These are phyloP conservation scores for Phalanger gymnotis DNA, from an alignment of 2,797 vertebrate species.

Conservation along the genomic window DNA sequence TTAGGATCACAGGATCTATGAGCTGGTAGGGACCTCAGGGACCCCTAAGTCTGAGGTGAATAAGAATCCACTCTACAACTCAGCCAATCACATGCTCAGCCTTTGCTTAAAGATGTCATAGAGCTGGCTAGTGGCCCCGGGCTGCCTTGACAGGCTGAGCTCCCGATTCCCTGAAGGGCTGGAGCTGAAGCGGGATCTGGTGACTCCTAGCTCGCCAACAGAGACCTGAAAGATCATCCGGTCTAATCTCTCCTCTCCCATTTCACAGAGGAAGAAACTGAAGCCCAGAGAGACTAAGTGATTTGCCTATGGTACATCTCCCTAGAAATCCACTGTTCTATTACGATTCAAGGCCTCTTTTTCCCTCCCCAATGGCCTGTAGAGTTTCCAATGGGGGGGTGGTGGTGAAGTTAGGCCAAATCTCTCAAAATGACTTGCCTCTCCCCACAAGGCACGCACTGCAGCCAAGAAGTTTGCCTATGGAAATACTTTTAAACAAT, in stretches of 20 bases:
- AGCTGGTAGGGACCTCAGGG: neutral
- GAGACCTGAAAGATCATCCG: neutral
- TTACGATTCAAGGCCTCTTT: neutral
- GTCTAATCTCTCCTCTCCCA: neutral
- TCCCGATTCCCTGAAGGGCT: neutral
- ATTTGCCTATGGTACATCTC: neutral
- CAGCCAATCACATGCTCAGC: no score
- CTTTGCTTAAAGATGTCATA: neutral
- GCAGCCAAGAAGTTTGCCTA: neutral
- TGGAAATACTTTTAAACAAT: neutral
- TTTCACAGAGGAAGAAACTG: neutral
- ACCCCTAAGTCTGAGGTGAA: no score
- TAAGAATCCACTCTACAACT: neutral
- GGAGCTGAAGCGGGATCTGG: neutral
- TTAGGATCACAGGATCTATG: neutral
- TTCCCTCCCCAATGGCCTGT: neutral
- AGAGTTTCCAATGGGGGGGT: neutral
- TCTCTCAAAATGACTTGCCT: neutral
- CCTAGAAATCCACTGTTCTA: neutral
- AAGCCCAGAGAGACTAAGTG: neutral
- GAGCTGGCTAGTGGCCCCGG: neutral
- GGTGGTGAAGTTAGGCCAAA: neutral
- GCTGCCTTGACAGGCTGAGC: neutral
- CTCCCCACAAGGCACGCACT: neutral
- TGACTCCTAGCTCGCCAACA: neutral